Percentiles rank a stretch among this genome's conserved stretches.
These are phyloP conservation scores for Torymus aiolomorphi DNA, from an alignment of 2,888 invertebrate species.

Conservation along the genomic window DNA sequence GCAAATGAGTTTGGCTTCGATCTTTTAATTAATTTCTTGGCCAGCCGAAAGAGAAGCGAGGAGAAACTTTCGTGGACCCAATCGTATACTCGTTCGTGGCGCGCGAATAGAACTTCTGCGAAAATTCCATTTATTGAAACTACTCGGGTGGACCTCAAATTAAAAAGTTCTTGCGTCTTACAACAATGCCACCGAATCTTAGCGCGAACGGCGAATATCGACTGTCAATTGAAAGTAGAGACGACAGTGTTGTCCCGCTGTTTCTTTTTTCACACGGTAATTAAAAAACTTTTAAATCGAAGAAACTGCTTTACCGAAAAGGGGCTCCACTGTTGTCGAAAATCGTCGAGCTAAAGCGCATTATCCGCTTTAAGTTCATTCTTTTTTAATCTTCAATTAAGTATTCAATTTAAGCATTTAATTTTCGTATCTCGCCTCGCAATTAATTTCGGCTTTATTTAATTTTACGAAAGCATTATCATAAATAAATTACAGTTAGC, in stretches of 20 bases:
- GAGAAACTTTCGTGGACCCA: slow-evolving; percentile 23
- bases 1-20: slow-evolving; percentile 20
- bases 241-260: too few species aligned
- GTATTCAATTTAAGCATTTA: too few species aligned
- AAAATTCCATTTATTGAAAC: slow-evolving; percentile 39
- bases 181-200: slow-evolving; percentile 1
- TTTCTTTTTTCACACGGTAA: neutral
- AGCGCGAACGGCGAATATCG: too few species aligned
- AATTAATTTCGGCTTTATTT: too few species aligned
- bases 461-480: too few species aligned
- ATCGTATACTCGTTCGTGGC: neutral
- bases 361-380: too few species aligned
- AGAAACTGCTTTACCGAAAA: neutral
- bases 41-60: neutral
- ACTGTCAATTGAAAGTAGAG: slow-evolving; percentile 21
- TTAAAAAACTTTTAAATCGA: slow-evolving; percentile 19
- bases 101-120: slow-evolving; percentile 1
- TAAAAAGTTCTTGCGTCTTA: slow-evolving; percentile 36
- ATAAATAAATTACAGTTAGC: too few species aligned
- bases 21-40: slow-evolving; percentile 34
- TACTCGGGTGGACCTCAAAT: neutral
- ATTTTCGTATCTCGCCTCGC: too few species aligned
- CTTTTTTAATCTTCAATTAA: too few species aligned
- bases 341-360: too few species aligned
- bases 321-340: too few species aligned